phyloP scores from a whole-genome alignment of 1,140 invertebrate genomes.

The Panulirus ornatus region DNA sequence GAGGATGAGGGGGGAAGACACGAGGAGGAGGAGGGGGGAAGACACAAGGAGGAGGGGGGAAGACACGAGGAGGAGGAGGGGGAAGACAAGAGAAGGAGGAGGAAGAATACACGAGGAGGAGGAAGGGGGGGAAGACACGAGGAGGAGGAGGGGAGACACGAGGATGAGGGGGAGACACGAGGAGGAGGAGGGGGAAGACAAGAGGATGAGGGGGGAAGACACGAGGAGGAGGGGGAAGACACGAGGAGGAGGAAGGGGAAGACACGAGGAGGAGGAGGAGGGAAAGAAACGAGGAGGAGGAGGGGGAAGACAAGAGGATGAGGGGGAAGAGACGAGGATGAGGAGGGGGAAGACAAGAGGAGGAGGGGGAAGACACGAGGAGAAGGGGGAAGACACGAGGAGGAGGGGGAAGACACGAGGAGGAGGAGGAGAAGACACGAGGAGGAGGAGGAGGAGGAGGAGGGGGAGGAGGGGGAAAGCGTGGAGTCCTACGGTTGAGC shows the following conservation, averaged over 20 bases:
- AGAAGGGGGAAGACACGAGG: background rate
- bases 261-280: background rate
- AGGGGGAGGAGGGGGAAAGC: background rate
- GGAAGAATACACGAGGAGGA: background rate
- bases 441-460: background rate
- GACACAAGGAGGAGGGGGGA: background rate
- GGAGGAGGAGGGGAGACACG: no score
- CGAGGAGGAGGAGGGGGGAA: background rate
- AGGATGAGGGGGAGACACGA: background rate
- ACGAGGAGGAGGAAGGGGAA: background rate
- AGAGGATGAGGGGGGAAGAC: background rate
- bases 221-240: background rate
- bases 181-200: background rate
- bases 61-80: background rate
- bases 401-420: background rate
- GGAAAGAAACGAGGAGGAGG: slow-evolving; percentile 19
- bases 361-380: background rate
- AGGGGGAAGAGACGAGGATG: background rate
- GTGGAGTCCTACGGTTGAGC: no score
- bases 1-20: background rate
- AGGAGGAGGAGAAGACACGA: background rate
- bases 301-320: background rate
- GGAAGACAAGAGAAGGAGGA: background rate
- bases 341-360: background rate
- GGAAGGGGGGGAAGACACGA: no score